Conservation (phyloP, 2,113 vertebrate species). For the Serinus canaria region DNA sequence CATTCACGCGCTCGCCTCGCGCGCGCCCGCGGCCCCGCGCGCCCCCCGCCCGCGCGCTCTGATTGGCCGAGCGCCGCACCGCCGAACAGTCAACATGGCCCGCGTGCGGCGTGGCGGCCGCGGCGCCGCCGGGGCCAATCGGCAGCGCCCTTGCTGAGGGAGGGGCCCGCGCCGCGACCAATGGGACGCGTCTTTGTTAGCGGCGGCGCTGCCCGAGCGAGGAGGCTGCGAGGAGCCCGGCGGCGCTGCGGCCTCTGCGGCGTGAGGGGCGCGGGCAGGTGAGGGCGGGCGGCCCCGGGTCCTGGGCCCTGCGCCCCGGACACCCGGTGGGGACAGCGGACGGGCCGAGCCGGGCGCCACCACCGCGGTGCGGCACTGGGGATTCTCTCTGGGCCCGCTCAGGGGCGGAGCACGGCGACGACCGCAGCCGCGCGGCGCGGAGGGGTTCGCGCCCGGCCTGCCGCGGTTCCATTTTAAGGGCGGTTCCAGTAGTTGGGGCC, state of each 20-base stretch:
- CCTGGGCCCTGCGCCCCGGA: background rate
- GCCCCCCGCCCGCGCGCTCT: background rate
- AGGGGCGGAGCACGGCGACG: background rate
- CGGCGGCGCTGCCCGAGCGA: constrained; percentile 28
- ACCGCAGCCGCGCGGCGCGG: background rate
- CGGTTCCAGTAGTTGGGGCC: background rate
- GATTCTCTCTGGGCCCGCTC: background rate
- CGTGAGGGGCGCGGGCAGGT: constrained; percentile 15
- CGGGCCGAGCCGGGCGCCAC: background rate
- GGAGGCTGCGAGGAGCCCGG: background rate
- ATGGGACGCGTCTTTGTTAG: constrained; percentile 36
- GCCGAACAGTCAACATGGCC: background rate
- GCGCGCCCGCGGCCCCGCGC: background rate
- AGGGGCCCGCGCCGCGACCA: background rate
- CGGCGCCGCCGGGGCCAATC: background rate
- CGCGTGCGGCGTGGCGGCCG: background rate
- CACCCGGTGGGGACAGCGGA: background rate
- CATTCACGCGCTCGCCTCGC: background rate
- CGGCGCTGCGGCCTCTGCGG: constrained; percentile 52
- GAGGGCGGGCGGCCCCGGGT: background rate
- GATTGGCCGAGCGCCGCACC: background rate
- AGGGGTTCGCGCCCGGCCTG: background rate
- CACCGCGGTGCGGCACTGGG: background rate
- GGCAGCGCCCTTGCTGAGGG: background rate
- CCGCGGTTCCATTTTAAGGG: background rate